phyloP scores from a whole-genome alignment of 2,113 vertebrate genomes.

The Sebastes schlegelii region DNA sequence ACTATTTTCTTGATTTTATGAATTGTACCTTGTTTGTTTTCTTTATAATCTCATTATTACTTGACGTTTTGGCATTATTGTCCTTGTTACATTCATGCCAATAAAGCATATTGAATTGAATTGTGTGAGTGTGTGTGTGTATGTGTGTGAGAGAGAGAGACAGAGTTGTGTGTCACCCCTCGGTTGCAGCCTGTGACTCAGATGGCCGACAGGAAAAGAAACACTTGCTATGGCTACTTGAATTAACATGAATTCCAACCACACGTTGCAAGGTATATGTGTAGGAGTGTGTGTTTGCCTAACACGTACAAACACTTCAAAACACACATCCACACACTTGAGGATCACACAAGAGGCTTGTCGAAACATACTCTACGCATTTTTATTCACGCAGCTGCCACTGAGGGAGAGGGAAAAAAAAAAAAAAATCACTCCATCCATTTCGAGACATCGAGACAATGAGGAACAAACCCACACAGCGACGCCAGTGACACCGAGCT shows the following conservation, averaged over 20 bases:
- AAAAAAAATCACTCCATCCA: background rate
- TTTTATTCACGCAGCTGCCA: constrained; percentile 1
- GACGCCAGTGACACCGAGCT: constrained; percentile 34
- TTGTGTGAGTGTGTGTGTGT: too few species aligned
- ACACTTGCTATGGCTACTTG: constrained; percentile 68
- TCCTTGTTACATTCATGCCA: too few species aligned
- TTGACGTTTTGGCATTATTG: too few species aligned
- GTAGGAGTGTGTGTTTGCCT: constrained; percentile 21
- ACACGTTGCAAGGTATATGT: constrained; percentile 7
- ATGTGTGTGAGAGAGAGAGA: constrained; percentile 11
- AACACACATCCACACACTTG: constrained; percentile 22
- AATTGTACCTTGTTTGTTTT: too few species aligned
- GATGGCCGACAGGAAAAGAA: constrained; percentile 69
- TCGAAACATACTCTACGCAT: constrained; percentile 6
- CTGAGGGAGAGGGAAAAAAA: background rate
- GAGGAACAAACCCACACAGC: constrained; percentile 19
- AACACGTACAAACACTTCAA: constrained; percentile 43
- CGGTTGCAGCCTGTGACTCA: constrained; percentile 77
- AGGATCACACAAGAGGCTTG: constrained; percentile 41
- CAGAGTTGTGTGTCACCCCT: constrained; percentile 73
- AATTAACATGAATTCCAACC: constrained; percentile 57
- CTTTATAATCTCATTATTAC: too few species aligned
- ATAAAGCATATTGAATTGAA: too few species aligned
- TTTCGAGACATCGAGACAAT: constrained; percentile 27
- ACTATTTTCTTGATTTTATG: too few species aligned